Conservation (phyloP, 2,888 invertebrate species). For the Tenodera sinensis region DNA sequence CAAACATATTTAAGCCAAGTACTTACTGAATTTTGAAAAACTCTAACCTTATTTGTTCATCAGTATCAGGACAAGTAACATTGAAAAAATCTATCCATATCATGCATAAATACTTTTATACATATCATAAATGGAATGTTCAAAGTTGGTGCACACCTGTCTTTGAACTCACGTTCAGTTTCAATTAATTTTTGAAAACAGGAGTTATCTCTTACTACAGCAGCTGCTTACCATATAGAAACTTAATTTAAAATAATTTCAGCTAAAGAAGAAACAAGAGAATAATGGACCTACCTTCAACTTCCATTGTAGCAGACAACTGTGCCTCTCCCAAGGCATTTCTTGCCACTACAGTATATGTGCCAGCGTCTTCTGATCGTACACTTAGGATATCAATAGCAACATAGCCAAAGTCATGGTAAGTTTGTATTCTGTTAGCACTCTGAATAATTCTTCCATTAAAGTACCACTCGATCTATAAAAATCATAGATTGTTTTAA, state of each 20-base stretch:
- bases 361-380: conserved; percentile 87
- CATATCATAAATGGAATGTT: no score
- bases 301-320: conserved; percentile 75
- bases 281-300: conserved; percentile 70
- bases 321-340: conserved; percentile 89
- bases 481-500: background rate
- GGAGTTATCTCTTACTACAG: no score
- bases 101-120: no score
- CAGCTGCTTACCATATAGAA: no score
- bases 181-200: no score
- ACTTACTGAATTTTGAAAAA: background rate
- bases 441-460: conserved; percentile 88
- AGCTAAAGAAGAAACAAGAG: background rate
- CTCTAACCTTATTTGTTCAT: no score
- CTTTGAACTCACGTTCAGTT: no score
- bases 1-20: background rate
- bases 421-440: conserved; percentile 88
- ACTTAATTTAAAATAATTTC: no score
- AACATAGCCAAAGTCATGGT: conserved; percentile 95
- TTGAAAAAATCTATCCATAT: no score
- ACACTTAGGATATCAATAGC: conserved; percentile 92
- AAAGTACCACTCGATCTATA: conserved; percentile 89
- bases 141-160: no score
- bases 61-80: no score
- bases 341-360: conserved; percentile 88